Evolutionary conservation across 1,140 invertebrate genomes (phyloP).

Genomic region (Megathymus violae): DNA sequence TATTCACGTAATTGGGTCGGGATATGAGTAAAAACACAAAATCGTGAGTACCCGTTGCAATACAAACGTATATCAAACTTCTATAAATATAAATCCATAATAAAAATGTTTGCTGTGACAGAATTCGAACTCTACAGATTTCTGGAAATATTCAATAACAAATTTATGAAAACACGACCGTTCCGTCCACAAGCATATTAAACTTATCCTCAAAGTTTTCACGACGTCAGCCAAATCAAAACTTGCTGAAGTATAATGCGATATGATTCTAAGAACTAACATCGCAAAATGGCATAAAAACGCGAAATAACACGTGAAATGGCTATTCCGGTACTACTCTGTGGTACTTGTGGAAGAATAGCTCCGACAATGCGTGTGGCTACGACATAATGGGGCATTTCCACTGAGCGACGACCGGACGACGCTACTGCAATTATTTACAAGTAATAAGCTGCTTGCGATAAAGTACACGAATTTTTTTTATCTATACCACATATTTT

Average conservation of each 20-base stretch:
- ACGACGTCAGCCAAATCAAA: slow-evolving; percentile 20
- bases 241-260: slow-evolving; percentile 29
- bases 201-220: slow-evolving; percentile 30
- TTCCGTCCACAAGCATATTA: slow-evolving; percentile 4
- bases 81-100: no score
- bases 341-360: slow-evolving; percentile 69
- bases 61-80: no score
- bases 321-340: slow-evolving; percentile 69
- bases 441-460: slow-evolving; percentile 26
- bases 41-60: no score
- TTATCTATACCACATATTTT: no score
- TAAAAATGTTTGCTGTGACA: no score
- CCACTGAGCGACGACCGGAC: slow-evolving; percentile 76
- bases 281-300: slow-evolving; percentile 45
- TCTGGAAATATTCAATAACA: background rate
- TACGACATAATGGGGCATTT: slow-evolving; percentile 76
- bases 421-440: slow-evolving; percentile 33
- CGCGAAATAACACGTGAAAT: slow-evolving; percentile 50
- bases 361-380: slow-evolving; percentile 67
- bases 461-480: background rate
- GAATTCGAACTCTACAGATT: no score
- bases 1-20: no score
- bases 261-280: slow-evolving; percentile 42
- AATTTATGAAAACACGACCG: background rate
- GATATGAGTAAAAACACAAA: no score